phyloP scores from a whole-genome alignment of 2,113 vertebrate species.

The Trochalopteron elliotii region DNA sequence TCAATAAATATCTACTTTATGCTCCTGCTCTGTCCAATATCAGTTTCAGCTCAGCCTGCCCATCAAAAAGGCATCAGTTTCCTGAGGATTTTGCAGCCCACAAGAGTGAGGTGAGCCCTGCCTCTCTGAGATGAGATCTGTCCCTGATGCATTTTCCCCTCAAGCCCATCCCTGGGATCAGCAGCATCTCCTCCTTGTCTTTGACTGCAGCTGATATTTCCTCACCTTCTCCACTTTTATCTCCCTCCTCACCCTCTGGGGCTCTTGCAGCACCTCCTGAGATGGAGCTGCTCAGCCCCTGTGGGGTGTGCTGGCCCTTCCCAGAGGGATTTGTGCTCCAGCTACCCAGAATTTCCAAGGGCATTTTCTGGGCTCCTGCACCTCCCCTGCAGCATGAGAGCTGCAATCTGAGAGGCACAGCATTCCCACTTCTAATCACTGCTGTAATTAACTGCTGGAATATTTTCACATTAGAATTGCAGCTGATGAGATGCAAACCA shows the following conservation, averaged over 20 bases:
- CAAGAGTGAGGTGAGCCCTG: accelerated
- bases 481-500: background rate
- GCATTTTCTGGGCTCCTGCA: background rate
- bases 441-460: background rate
- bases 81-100: background rate
- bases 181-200: background rate
- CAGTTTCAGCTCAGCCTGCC: background rate
- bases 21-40: background rate
- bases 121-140: background rate
- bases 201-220: background rate
- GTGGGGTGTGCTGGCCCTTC: background rate
- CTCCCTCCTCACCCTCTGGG: background rate
- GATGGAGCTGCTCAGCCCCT: background rate
- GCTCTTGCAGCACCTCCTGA: background rate
- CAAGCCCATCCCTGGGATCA: background rate
- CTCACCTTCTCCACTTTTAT: background rate
- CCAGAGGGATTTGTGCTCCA: background rate
- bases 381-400: background rate
- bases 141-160: background rate
- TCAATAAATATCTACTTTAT: too few relatives aligned
- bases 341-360: background rate
- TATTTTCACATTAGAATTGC: background rate
- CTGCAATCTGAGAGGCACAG: background rate
- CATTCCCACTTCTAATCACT: background rate
- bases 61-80: background rate